Evolutionary conservation across 2,113 vertebrate genomes (phyloP), one percentile per base, ranked within the genome.

Genomic region (Tragelaphus scriptus): DNA sequence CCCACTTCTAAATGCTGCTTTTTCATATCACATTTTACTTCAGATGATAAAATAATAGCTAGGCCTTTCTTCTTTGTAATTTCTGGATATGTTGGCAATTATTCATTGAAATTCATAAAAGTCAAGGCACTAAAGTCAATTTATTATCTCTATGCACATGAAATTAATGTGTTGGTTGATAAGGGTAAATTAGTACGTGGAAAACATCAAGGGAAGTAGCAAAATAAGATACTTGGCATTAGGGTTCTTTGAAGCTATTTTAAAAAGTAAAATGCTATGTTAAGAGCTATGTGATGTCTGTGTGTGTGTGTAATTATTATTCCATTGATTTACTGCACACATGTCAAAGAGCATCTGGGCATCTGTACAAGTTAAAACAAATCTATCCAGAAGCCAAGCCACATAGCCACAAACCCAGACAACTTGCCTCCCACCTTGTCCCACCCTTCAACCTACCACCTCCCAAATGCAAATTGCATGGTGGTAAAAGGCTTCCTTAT

Each of bases 191-290:
- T 59, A 44, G 58, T 84, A 86, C 1, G 4, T 21, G 88, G 81
- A 75, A 95, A 95, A 92, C 75, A 92, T 94, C 80, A 96, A 93
- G 87, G 71, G 25, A 94, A 75, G 36, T 63, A 95, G 11, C 71
- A 97, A 96, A 98, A 59, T 95, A 93, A 96, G 88, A 96, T 97
- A 90, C 21, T 68, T 96, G 85, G 88, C 40, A 6, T 95, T 95
- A 7, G 11, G 75, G 44, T 77, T 65, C 93, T 98, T 93, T 97
- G 97, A 98, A 97, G 97, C 93, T 97, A 98, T 97, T 98, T 98
- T 97, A 40, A 96, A 98, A 97, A 94, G 85, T 90, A 94, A 98
- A 98, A 98, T 96, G 85, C 97, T 98, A 95, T 94, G 95, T 92
- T 98, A 97, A 82, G 51, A 93, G 68, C 47, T 93, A 77, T 97